Evolutionary conservation across 2,113 vertebrate genomes (phyloP), one percentile per base, ranked within the genome.

Genomic region (Vombatus ursinus): DNA sequence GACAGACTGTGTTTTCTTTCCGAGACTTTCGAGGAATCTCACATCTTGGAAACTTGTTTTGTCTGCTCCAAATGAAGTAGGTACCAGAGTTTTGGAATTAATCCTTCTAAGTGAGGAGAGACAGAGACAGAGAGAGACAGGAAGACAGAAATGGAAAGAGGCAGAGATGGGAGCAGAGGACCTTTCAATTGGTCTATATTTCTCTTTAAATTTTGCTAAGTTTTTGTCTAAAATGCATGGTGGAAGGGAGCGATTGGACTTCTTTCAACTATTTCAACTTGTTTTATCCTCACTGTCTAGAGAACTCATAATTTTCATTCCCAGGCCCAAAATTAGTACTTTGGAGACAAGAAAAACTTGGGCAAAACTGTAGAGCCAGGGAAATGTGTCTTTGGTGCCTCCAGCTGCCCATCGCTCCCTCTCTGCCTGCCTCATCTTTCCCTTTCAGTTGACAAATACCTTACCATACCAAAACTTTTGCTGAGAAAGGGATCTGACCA

Each of bases 11-110:
- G 22, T 92, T 96, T 96, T 90, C 96, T 93, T 92, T 1, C 6
- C n/a, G 44, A 89, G 5, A 11, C 51, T 50, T 91, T 93, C 1
- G 19, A 0, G 37, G 89, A 77, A 93, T 24, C 14, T 54, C 54
- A 93, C 89, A 94, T 90, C 93, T 92, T 49, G 54, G 77, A 97
- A 96, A 96, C 94, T 95, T 91, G 90, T 19, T 77, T 94, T 91
- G n/a, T 96, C 47, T 91, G 48, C 47, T 96, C 51, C 91, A 96
- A 96, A 91, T 92, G 24, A 90, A 92, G 53, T 19, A 7, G 49
- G 37, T 26, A 52, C 90, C 91, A 94, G 50, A n/a, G 53, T 8
- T 26, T 91, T 89, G 84, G 7, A 91, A n/a, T 95, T 68, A 93
- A 92, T 96, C 12, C 50, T 94, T 95, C 50, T 52, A 50, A 96